Conservation (phyloP, 1,140 invertebrate genomes). For the Teleopsis dalmanni region DNA sequence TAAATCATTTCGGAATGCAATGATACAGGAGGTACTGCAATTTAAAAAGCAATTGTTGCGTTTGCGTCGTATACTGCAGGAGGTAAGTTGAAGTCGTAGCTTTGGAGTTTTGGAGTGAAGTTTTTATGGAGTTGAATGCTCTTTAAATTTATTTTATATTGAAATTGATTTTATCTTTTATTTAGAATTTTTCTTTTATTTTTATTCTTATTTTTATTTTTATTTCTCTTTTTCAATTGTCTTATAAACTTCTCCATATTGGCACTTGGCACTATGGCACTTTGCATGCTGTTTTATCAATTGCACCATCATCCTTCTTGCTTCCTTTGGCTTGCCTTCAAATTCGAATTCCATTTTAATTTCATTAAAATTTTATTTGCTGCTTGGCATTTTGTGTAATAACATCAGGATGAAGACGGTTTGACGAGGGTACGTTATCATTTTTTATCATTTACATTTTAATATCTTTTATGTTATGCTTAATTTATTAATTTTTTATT, state of each 20-base stretch:
- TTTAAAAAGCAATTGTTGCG: slow-evolving; percentile 61
- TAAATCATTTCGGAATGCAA: slow-evolving; percentile 44
- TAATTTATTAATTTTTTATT: too few relatives aligned
- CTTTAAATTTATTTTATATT: neutral
- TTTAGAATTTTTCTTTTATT: neutral
- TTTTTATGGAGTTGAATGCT: slow-evolving; percentile 4
- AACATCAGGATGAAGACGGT: slow-evolving; percentile 48
- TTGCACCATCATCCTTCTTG: too few relatives aligned
- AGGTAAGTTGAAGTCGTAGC: slow-evolving; percentile 44
- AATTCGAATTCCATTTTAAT: too few relatives aligned
- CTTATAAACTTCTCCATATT: too few relatives aligned
- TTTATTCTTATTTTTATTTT: neutral
- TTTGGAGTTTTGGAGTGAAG: slow-evolving; percentile 8
- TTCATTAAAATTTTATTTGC: too few relatives aligned
- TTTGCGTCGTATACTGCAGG: slow-evolving; percentile 57
- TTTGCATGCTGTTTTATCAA: too few relatives aligned
- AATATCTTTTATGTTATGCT: too few relatives aligned
- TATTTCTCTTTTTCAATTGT: neutral
- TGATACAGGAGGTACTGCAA: slow-evolving; percentile 60
- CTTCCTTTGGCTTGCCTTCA: too few relatives aligned
- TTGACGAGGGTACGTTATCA: slow-evolving; percentile 53
- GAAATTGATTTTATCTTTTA: neutral
- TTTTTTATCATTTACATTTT: slow-evolving; percentile 8
- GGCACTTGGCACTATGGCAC: neutral
- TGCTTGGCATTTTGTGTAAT: too few relatives aligned